Conservation (phyloP, 2,797 vertebrate genomes). For the Xiphorhynchus erythropygius region DNA sequence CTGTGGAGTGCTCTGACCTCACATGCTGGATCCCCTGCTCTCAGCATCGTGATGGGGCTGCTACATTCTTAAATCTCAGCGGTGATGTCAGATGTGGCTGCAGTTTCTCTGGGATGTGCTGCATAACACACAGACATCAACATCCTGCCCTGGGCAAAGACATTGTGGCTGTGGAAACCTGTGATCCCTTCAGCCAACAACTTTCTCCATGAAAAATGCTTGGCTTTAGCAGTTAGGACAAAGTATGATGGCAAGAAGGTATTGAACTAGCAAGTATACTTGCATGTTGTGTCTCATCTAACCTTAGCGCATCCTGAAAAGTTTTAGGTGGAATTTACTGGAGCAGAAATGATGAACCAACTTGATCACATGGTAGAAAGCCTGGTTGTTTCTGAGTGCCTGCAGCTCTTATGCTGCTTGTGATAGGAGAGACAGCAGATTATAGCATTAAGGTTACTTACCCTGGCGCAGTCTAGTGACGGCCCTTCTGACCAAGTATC, state of each 20-base stretch:
- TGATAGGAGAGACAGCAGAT: neutral
- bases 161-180: neutral
- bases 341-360: neutral
- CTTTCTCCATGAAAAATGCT: neutral
- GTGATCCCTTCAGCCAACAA: neutral
- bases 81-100: neutral
- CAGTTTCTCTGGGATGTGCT: neutral
- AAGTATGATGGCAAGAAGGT: neutral
- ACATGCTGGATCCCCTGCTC: neutral
- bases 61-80: neutral
- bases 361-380: neutral
- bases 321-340: neutral
- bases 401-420: neutral
- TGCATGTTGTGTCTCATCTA: neutral
- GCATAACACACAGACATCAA: neutral
- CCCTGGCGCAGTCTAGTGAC: neutral
- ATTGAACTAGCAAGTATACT: neutral
- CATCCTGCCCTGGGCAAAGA: neutral
- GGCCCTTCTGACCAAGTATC: neutral
- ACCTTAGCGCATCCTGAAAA: neutral
- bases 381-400: neutral
- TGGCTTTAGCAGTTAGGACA: neutral
- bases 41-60: neutral
- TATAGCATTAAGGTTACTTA: neutral
- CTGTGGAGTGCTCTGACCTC: neutral